Conservation (phyloP, 2,113 vertebrate species). For the Pelvicachromis taeniatus region DNA sequence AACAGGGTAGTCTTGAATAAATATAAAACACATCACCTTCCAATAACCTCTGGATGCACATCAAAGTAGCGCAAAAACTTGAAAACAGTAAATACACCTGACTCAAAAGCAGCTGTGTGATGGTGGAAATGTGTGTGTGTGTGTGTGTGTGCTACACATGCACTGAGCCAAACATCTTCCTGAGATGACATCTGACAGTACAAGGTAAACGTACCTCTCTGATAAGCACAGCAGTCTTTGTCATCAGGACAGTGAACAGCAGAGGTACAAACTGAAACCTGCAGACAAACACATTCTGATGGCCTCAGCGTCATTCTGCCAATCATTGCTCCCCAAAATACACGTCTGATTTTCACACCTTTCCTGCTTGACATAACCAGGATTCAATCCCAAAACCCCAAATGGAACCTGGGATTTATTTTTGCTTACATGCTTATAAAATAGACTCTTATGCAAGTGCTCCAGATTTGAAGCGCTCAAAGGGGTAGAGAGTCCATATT, state of each 20-base stretch:
- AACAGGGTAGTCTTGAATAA: background rate
- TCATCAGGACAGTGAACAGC: constrained; percentile 5
- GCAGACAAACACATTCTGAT: constrained; percentile 16
- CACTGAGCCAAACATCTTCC: background rate
- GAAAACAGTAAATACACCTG: background rate
- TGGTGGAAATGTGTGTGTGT: background rate
- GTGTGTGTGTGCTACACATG: background rate
- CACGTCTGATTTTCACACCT: constrained; percentile 10
- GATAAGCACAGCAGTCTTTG: background rate
- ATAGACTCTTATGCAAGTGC: constrained; percentile 44
- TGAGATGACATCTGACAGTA: constrained; percentile 40
- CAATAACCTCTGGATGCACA: background rate
- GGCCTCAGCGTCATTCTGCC: constrained; percentile 15
- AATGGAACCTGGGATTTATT: constrained; percentile 8
- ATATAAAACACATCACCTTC: background rate
- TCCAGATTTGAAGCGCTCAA: constrained; percentile 35
- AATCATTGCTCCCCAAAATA: constrained; percentile 7
- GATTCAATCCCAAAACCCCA: background rate
- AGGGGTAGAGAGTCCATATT: constrained; percentile 31
- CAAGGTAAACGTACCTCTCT: constrained; percentile 24
- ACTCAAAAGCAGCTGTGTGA: background rate
- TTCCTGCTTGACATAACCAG: background rate
- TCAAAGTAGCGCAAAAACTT: background rate
- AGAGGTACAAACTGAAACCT: background rate
- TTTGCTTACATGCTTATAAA: constrained; percentile 11